Percentiles rank a stretch among this genome's conserved stretches.
phyloP scores from a whole-genome alignment of 2,113 vertebrate species.

The Halichoeres trimaculatus region DNA sequence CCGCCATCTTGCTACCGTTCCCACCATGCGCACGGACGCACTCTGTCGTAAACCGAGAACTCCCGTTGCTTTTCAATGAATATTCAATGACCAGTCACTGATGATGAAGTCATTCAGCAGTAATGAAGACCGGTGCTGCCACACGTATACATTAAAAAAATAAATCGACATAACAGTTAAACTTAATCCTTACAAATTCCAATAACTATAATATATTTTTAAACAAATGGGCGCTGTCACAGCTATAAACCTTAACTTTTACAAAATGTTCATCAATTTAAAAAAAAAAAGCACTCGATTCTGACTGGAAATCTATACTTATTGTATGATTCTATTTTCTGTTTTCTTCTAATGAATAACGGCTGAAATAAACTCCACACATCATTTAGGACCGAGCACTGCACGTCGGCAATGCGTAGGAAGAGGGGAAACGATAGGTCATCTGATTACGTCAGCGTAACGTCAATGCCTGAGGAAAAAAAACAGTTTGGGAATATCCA shows the following conservation, averaged over 20 bases:
- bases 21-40: conserved; percentile 84
- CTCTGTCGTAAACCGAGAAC: conserved; percentile 76
- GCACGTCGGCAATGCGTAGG: conserved; percentile 38
- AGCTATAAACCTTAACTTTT: not conserved
- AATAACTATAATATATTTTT: not conserved
- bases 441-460: conserved; percentile 71
- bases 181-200: not conserved
- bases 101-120: conserved; percentile 25
- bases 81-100: conserved; percentile 80
- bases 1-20: conserved; percentile 97
- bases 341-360: not conserved
- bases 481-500: conserved; percentile 19
- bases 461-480: conserved; percentile 63
- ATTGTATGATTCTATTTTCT: not conserved
- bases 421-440: conserved; percentile 67
- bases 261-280: not conserved
- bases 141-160: not conserved
- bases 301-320: too few species aligned
- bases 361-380: not conserved
- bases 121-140: conserved; percentile 12
- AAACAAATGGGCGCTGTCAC: too few species aligned
- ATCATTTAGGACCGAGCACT: not conserved
- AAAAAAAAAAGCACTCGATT: not conserved
- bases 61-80: conserved; percentile 76
- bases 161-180: not conserved